Conservation (phyloP, 2,113 vertebrate species). For the Oryzias curvinotus region DNA sequence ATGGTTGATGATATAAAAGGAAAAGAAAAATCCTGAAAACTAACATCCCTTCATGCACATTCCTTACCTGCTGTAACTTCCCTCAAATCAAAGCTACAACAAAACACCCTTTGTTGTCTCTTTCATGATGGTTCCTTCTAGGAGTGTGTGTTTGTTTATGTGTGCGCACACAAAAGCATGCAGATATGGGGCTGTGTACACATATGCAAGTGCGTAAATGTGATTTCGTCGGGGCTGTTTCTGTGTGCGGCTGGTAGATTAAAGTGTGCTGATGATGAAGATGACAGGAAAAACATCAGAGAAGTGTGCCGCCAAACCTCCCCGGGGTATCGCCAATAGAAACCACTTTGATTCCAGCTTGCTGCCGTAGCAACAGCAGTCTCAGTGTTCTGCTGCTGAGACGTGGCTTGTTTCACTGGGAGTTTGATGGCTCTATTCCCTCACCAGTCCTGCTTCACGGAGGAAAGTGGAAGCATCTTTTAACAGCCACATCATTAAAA, state of each 20-base stretch:
- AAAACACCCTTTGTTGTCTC: slow-evolving; percentile 18
- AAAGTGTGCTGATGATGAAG: slow-evolving; percentile 41
- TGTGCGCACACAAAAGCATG: slow-evolving; percentile 1
- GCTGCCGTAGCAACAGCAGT: slow-evolving; percentile 70
- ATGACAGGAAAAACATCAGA: slow-evolving; percentile 62
- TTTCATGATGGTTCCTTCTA: slow-evolving; percentile 51
- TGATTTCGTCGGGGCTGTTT: slow-evolving; percentile 6
- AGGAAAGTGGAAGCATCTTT: slow-evolving; percentile 15
- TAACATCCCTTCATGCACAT: slow-evolving; percentile 16
- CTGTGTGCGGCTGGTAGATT: slow-evolving; percentile 9
- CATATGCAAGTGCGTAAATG: background rate
- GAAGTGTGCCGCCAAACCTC: slow-evolving; percentile 53
- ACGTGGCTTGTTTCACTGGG: slow-evolving; percentile 51
- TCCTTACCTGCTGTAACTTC: slow-evolving; percentile 5
- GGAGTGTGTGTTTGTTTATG: slow-evolving; percentile 18
- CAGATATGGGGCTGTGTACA: background rate
- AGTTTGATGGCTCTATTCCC: slow-evolving; percentile 61
- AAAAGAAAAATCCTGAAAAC: slow-evolving; percentile 2
- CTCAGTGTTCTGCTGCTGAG: slow-evolving; percentile 42
- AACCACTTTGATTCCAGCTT: slow-evolving; percentile 64
- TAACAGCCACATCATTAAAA: slow-evolving; percentile 21
- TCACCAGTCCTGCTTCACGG: slow-evolving; percentile 32
- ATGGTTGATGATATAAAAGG: slow-evolving; percentile 18
- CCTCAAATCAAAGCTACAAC: slow-evolving; percentile 5
- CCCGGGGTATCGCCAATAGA: slow-evolving; percentile 43